These are phyloP conservation scores for Cetoscarus ocellatus DNA, from an alignment of 2,797 vertebrate species.

Conservation along the genomic window DNA sequence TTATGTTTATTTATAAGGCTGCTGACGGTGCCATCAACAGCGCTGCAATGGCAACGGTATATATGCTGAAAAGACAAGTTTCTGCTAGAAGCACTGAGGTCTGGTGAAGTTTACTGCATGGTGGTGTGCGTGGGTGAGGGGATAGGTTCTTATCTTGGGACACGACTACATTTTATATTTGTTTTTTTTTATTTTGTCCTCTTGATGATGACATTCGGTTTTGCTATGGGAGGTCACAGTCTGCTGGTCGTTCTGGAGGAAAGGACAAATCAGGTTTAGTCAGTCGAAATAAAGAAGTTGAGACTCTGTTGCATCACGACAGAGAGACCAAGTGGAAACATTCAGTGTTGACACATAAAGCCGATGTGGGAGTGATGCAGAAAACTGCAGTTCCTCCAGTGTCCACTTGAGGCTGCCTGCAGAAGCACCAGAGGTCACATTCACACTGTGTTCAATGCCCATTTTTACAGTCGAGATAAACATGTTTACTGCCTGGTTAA, in stretches of 20 bases:
- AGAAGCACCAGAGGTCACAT: too few species aligned
- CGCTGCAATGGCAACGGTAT: constrained; percentile 66
- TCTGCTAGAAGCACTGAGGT: constrained; percentile 61
- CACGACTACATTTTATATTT: constrained; percentile 33
- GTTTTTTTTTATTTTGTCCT: constrained; percentile 14
- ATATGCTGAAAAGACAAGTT: constrained; percentile 50
- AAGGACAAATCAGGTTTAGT: constrained; percentile 34
- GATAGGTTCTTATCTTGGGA: constrained; percentile 77
- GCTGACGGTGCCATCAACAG: constrained; percentile 58
- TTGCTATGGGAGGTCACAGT: constrained; percentile 33
- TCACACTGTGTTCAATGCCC: too few species aligned
- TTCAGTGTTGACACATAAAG: too few species aligned
- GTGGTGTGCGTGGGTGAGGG: constrained; percentile 60
- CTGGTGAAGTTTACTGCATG: constrained; percentile 69
- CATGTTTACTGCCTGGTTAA: too few species aligned
- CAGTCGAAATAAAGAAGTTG: constrained; percentile 8
- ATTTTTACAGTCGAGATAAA: too few species aligned
- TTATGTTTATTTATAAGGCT: constrained; percentile 34
- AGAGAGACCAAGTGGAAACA: not conserved
- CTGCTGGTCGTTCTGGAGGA: constrained; percentile 36
- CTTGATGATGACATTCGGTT: constrained; percentile 23
- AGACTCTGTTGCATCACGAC: constrained; percentile 16
- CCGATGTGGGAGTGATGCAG: too few species aligned
- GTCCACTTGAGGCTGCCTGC: too few species aligned
- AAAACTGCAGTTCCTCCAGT: too few species aligned